Base-by-base conservation (phyloP, 2,113 vertebrate species). In the Pelodiscus sinensis region DNA sequence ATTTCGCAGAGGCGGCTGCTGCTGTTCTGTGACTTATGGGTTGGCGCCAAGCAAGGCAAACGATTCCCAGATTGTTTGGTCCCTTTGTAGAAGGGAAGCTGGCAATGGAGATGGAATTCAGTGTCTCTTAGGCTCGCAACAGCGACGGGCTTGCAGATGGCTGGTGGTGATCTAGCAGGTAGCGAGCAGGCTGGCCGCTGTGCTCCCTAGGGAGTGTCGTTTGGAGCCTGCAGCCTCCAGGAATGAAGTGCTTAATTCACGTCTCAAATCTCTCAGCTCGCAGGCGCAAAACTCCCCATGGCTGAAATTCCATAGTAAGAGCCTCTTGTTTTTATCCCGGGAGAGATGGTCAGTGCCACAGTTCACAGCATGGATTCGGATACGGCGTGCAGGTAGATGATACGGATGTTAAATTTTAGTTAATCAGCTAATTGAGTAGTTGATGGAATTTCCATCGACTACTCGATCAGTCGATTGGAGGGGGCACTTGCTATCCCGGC, bases 61-160 rank as follows among this genome's bases (percentile, higher is more conserved):
- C 62, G 9, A 94, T 92, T 92, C 92, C 89, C 87, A 55, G 51
- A 55, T 93, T 58, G 14, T 44, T 92, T 86, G 56, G 58, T 92
- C 21, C 13, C 77, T 88, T 87, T 85, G 79, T 38, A 84, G 51
- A 3, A 2, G 52, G 91, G 88, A 90, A 85, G 78, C 0, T 0
- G 35, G 4, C 60, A 65, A 57, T 8, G 9, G 81, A 57, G 83
- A 38, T 51, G 68, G 38, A 25, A 27, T 3, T 71, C 85, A 82
- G 29, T 12, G 0, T 0, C 50, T 25, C 3, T 0, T 0, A 80
- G n/a, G 52, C 5, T 21, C 9, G 27, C 54, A 13, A 55, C 0
- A 5, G 31, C 2, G 29, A 44, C 35, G 44, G 12, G 19, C 6
- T 2, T 3, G 58, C 77, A 21, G 25, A 2, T 80, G 57, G 78